phyloP scores from a whole-genome alignment of 2,113 vertebrate species.

The Oxyruncus cristatus region DNA sequence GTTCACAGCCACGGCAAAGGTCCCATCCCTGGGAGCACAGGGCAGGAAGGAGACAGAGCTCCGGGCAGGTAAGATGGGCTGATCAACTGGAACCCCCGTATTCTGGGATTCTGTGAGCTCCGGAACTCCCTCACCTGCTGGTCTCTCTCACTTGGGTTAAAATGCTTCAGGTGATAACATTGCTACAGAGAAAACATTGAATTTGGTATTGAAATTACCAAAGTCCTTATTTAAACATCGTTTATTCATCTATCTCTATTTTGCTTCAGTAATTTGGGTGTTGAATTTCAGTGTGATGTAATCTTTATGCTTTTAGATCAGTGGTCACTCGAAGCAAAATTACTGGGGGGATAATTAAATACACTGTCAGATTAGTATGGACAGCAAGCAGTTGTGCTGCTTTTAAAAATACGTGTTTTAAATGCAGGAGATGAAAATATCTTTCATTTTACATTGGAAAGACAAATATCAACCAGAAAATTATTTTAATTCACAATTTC shows the following conservation, averaged over 20 bases:
- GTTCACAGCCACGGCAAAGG: not conserved
- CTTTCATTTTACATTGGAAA: not conserved
- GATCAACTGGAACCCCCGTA: accelerated
- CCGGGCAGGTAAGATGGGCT: conserved; percentile 16
- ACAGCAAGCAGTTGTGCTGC: not conserved
- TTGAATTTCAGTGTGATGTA: not conserved
- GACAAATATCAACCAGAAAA: not conserved
- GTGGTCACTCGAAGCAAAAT: not conserved
- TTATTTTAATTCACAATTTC: not conserved
- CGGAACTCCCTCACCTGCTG: not conserved
- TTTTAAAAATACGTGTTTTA: not conserved
- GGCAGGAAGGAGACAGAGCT: not conserved
- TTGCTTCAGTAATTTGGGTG: not conserved
- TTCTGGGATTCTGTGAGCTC: not conserved
- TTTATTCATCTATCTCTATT: not conserved
- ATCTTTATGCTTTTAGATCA: not conserved
- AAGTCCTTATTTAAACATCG: not conserved
- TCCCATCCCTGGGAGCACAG: not conserved
- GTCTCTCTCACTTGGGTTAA: not conserved
- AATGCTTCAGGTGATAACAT: not conserved
- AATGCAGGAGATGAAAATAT: not conserved
- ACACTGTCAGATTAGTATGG: not conserved
- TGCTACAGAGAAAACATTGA: not conserved
- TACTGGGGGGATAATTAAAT: not conserved
- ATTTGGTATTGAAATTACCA: not conserved